These are phyloP conservation scores for Leptopilina boulardi DNA, from an alignment of 1,140 invertebrate species.

Conservation along the genomic window DNA sequence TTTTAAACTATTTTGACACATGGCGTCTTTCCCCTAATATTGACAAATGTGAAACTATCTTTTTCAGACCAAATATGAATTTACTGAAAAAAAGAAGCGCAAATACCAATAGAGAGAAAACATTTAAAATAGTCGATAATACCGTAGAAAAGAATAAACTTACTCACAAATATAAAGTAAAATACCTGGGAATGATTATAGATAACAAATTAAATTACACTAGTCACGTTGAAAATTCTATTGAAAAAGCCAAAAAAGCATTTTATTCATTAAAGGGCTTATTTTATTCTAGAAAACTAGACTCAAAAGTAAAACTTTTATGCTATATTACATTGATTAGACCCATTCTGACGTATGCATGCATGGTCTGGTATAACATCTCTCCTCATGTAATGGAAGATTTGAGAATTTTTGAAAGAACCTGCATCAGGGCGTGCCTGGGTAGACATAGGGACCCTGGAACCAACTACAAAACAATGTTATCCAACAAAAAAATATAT, in stretches of 20 bases:
- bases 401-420: constrained; percentile 49
- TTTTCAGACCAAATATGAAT: no score
- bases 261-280: constrained; percentile 38
- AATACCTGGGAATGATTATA: constrained; percentile 44
- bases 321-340: constrained; percentile 51
- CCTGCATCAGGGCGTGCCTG: constrained; percentile 52
- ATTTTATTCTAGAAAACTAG: constrained; percentile 47
- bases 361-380: constrained; percentile 54
- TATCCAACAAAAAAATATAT: constrained; percentile 48
- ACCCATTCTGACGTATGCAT: constrained; percentile 53
- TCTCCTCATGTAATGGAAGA: constrained; percentile 48
- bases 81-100: no score
- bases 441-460: constrained; percentile 37
- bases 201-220: constrained; percentile 44
- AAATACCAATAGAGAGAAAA: no score
- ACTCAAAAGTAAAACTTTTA: constrained; percentile 50
- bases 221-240: constrained; percentile 41
- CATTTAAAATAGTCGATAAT: no score
- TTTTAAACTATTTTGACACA: no score
- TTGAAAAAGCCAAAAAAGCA: constrained; percentile 51
- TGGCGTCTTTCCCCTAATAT: no score
- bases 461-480: constrained; percentile 42
- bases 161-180: constrained; percentile 39
- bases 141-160: no score
- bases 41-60: no score